A percentile compares a stretch with the other conserved stretches of the same genome.
phyloP scores from a whole-genome alignment of 2,888 invertebrate species.

The Oxyteleia sp. region DNA sequence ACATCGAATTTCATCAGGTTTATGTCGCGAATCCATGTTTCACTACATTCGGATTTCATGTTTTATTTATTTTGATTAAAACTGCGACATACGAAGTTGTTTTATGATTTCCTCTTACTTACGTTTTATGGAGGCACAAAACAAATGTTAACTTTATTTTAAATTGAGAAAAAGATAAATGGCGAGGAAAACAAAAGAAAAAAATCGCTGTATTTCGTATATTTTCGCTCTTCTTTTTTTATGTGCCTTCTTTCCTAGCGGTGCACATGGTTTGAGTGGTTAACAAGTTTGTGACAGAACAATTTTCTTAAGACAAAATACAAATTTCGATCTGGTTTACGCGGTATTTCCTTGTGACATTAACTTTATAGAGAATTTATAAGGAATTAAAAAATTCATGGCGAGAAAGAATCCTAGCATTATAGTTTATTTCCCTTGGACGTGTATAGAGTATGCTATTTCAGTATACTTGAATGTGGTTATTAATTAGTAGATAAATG shows the following conservation, averaged over 20 bases:
- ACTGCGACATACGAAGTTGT: slow-evolving; percentile 35
- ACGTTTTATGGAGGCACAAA: slow-evolving; percentile 14
- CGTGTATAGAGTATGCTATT: no score
- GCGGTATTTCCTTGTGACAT: not conserved
- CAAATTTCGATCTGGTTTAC: slow-evolving; percentile 10
- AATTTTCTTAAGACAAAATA: slow-evolving; percentile 16
- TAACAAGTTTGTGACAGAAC: slow-evolving; percentile 26
- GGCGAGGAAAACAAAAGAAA: slow-evolving; percentile 3
- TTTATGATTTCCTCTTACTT: slow-evolving; percentile 44
- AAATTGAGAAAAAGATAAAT: slow-evolving; percentile 32
- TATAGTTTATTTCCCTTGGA: no score
- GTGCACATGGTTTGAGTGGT: slow-evolving; percentile 6
- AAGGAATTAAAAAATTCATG: no score
- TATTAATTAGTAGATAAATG: no score
- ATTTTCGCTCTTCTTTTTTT: not conserved
- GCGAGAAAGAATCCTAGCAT: no score
- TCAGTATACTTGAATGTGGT: no score
- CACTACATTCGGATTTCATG: slow-evolving; percentile 35
- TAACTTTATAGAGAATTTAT: no score
- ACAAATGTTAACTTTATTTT: slow-evolving; percentile 50
- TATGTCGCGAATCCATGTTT: slow-evolving; percentile 12
- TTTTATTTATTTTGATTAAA: slow-evolving; percentile 51
- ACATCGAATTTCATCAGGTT: slow-evolving; percentile 43
- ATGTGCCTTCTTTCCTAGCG: not conserved
- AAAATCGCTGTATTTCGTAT: not conserved